These are phyloP conservation scores for Eublepharis macularius DNA, from an alignment of 2,113 vertebrate species.

Conservation along the genomic window DNA sequence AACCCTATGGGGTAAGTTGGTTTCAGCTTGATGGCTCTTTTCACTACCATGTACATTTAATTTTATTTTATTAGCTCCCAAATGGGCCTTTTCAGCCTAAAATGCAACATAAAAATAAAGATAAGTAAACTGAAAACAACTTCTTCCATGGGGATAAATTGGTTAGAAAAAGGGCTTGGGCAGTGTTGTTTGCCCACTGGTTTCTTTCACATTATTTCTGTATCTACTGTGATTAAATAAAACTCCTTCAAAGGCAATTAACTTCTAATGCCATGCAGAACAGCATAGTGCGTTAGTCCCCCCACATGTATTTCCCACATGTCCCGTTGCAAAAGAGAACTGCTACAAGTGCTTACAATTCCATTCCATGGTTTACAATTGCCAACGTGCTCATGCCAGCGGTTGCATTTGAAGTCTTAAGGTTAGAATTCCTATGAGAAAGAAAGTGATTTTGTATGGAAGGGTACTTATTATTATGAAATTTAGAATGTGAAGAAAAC, in stretches of 20 bases:
- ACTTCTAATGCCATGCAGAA: neutral
- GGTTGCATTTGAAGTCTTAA: constrained; percentile 21
- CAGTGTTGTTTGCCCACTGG: neutral
- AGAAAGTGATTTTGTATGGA: constrained; percentile 14
- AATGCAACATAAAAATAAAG: neutral
- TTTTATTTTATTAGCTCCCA: neutral
- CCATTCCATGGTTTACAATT: neutral
- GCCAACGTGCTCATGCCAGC: neutral
- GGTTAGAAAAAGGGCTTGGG: neutral
- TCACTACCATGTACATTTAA: too few species aligned
- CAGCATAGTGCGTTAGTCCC: neutral
- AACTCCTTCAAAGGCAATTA: neutral
- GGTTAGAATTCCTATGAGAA: constrained; percentile 36
- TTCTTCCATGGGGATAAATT: neutral
- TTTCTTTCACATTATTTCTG: neutral
- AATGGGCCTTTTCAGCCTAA: neutral
- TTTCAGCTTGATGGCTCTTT: too few species aligned
- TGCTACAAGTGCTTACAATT: constrained; percentile 5
- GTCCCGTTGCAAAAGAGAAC: constrained; percentile 1
- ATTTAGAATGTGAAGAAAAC: constrained; percentile 45
- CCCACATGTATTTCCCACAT: neutral
- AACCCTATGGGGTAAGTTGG: too few species aligned
- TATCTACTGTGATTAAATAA: neutral
- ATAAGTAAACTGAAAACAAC: neutral
- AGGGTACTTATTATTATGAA: neutral